Base-by-base conservation (phyloP, 2,888 invertebrate genomes). In the Linnaemya tessellans region DNA sequence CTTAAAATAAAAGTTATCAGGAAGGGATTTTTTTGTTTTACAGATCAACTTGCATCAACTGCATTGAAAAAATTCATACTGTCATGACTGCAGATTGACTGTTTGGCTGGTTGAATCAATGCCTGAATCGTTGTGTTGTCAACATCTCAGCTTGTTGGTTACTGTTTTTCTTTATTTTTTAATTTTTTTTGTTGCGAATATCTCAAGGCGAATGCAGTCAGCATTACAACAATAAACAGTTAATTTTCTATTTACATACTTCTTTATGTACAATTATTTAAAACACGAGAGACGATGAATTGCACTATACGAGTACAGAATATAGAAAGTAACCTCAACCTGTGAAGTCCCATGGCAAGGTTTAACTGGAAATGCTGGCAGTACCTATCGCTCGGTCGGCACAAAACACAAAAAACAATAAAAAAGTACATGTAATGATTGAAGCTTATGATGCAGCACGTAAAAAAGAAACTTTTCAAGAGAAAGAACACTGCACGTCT, bases 161-260 rank as follows among this genome's bases (percentile, higher is more conserved):
- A 60, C 77, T 77, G 20, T 64, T 56, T 54, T n/a, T 65, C 18
- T n/a, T n/a, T n/a, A n/a, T n/a, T n/a, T n/a, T n/a, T n/a, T n/a
- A n/a, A n/a, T n/a, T n/a, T 65, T n/a, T 43, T 64, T n/a, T 22
- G 0, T 8, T 18, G 67, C 70, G 70, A 71, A 84, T 75, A 71
- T 84, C 84, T 84, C 77, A 77, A 80, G 80, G 84, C 84, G 46
- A 82, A 82, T 70, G 62, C 20, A 70, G 49, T 35, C 70, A 71
- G 20, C 64, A 65, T 68, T 54, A 11, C 64, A 71, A 65, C 70
- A 83, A 78, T 77, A 83, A 74, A 83, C 82, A 83, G 82, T 83
- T 83, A 83, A 78, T 77, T 83, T 65, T 78, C 77, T 83, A 78
- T 83, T 83, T 65, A 78, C 71, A 71, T 83, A 60, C 41, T 30